Evolutionary conservation across 2,797 vertebrate species (phyloP), one percentile per base, ranked within the genome.

Genomic region (Chaetophractus vellerosus): DNA sequence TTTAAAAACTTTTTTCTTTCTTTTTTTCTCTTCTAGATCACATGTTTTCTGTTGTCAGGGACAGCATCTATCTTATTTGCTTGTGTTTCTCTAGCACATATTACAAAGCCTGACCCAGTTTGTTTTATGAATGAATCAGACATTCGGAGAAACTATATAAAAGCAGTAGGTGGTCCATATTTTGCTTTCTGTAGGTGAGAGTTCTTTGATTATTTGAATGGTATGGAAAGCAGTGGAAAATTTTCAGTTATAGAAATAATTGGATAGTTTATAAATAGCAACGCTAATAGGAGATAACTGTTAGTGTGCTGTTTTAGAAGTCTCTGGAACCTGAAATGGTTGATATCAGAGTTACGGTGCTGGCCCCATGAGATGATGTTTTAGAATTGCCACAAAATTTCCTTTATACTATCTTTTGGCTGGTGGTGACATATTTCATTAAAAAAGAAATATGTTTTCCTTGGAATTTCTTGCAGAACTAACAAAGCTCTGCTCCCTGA

Each of bases 401-500:
- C 18, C 28, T 31, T 82, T 75, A 33, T 63, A 18, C 89, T 85
- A 71, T 82, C 28, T 86, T 69, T 86, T 86, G 69, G 26, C 78
- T 86, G 18, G 48, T 72, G 45, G 41, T 88, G 78, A 52, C 31
- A 50, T 80, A 52, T 75, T 96, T 93, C 57, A 88, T 90, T 88
- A 83, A 93, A 91, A 88, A 36, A 97, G 23, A 91, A 91, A 78
- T 64, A 26, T 5, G 11, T 74, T 91, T 91, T 45, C 16, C 85
- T 96, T 86, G 78, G 38, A 84, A 94, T 94, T 74, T 96, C 59
- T 31, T 96, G 78, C 0, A 83, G 45, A 75, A 78, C 55, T 91
- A 94, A 94, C 38, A 76, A 5, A 61, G 38, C 45, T 81, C 83
- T 89, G 75, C 93, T 91, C 48, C n/a, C 15, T 92, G 87, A 76